phyloP scores from a whole-genome alignment of 2,888 invertebrate genomes.

The Clunio marinus region DNA sequence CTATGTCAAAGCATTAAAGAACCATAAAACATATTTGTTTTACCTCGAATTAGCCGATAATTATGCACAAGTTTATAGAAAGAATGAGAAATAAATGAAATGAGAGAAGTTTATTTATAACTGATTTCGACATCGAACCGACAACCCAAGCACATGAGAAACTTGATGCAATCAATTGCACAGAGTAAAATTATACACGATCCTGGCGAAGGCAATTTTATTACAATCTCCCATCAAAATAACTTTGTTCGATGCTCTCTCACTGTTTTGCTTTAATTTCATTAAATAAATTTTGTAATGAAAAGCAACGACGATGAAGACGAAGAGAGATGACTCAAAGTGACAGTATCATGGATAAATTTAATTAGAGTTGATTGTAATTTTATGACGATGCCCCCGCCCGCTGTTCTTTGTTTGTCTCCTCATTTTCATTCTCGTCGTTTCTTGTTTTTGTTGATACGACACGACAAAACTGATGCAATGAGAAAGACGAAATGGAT shows the following conservation, averaged over 20 bases:
- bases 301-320: neutral
- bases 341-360: conserved; percentile 36
- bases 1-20: neutral
- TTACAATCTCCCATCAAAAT: neutral
- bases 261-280: conserved; percentile 24
- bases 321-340: neutral
- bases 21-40: conserved; percentile 19
- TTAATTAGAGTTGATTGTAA: conserved; percentile 33
- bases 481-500: too few relatives aligned
- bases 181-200: neutral
- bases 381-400: conserved; percentile 23
- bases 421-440: neutral
- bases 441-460: neutral
- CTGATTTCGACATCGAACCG: neutral
- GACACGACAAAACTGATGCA: conserved; percentile 8
- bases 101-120: neutral
- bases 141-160: neutral
- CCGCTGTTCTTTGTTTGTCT: neutral
- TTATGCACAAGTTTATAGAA: too few relatives aligned
- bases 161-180: neutral
- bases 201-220: neutral
- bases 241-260: neutral
- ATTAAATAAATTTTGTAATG: conserved; percentile 8
- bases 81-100: neutral
- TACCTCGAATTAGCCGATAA: neutral